Conservation (phyloP, 2,113 vertebrate species). For the Tachysurus fulvidraco region DNA sequence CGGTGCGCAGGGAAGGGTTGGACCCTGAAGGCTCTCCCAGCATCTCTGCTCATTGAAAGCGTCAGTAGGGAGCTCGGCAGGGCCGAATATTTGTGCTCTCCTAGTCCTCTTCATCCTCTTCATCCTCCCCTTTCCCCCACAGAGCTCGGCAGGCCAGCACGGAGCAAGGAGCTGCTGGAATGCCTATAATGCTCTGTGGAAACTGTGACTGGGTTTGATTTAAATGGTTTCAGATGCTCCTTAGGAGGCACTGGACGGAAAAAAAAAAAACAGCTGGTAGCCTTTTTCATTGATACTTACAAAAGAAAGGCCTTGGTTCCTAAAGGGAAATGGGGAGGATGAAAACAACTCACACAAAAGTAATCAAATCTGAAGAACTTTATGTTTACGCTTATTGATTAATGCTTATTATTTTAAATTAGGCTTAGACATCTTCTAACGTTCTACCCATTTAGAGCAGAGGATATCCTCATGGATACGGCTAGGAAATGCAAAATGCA, state of each 20-base stretch:
- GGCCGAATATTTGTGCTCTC: conserved; percentile 65
- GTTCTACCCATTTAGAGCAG: neutral
- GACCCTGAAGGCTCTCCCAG: conserved; percentile 57
- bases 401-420: conserved; percentile 25
- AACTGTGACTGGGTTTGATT: conserved; percentile 78
- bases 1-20: conserved; percentile 60
- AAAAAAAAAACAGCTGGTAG: conserved; percentile 72
- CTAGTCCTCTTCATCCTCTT: conserved; percentile 65
- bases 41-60: conserved; percentile 51
- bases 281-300: conserved; percentile 68
- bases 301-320: conserved; percentile 56
- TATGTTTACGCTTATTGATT: conserved; percentile 19
- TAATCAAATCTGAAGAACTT: neutral
- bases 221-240: conserved; percentile 78
- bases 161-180: conserved; percentile 71
- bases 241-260: conserved; percentile 58
- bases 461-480: neutral
- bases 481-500: neutral
- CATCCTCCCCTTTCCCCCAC: conserved; percentile 59
- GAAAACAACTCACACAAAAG: conserved; percentile 34
- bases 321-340: conserved; percentile 54
- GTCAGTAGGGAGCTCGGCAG: conserved; percentile 56
- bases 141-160: conserved; percentile 59
- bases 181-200: conserved; percentile 73
- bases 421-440: neutral